Evolutionary conservation across 1,140 invertebrate genomes (phyloP).

Genomic region (Sinella curviseta): DNA sequence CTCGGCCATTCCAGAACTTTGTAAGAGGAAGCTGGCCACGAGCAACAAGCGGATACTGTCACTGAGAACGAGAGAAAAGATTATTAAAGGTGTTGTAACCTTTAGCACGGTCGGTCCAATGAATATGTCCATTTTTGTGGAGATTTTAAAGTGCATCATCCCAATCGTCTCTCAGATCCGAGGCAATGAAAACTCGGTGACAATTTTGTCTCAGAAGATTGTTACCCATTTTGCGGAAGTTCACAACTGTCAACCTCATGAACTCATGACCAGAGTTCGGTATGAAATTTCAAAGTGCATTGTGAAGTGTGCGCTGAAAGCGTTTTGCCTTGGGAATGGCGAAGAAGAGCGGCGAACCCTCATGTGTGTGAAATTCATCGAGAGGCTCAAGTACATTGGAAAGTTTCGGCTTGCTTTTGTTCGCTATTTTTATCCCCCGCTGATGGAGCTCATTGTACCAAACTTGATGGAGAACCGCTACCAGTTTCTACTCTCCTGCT

Average conservation of each 20-base stretch:
- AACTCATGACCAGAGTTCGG: not conserved
- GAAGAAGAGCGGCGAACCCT: not conserved
- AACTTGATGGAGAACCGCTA: not conserved
- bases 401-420: not conserved
- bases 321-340: not conserved
- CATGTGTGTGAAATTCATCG: not conserved
- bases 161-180: not conserved
- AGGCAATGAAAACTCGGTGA: not conserved
- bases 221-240: not conserved
- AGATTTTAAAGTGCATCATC: not conserved
- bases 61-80: not conserved
- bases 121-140: not conserved
- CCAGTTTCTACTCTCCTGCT: not conserved
- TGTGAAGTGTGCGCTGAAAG: not conserved
- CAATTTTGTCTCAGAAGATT: not conserved
- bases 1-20: not conserved
- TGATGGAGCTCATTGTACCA: not conserved
- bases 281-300: not conserved
- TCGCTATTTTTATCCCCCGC: not conserved
- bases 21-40: not conserved
- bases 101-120: not conserved
- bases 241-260: not conserved
- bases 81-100: not conserved
- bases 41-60: not conserved
- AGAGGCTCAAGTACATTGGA: not conserved